Base-by-base conservation (phyloP, 2,888 invertebrate genomes). In the Adela reaumurella region DNA sequence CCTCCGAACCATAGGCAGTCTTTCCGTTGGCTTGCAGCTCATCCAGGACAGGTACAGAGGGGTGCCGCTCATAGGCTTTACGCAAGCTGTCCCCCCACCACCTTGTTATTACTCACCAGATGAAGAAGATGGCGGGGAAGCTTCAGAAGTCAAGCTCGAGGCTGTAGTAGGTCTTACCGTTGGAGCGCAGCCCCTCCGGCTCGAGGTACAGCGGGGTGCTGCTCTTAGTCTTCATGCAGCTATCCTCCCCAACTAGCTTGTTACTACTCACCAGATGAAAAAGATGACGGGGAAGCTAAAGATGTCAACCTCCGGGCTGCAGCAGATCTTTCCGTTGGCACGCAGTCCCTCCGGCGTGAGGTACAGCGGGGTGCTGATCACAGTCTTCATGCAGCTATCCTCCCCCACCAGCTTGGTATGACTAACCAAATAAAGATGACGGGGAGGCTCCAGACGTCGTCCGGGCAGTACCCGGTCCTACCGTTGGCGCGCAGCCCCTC, bases 281-380 rank as follows among this genome's bases (percentile, higher is more conserved):
- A 95, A 81, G 49, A 96, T 90, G 0, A 95, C 94, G 0, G 95
- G 95, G 51, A 95, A 70, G 63, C 94, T 94, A 95, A 95, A 96
- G 16, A 94, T 85, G 65, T 96, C 96, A 0, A 94, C 90, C 63
- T 89, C 85, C 43, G 82, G 83, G 0, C 87, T 88, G 58, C 92
- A 92, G 17, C 81, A 67, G 2, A 81, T 83, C 24, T 83, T 83
- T 28, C 81, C 81, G 46, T 85, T 83, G 0, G 85, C 85, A 42
- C 72, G 59, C 1, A 95, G 68, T 42, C 96, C 85, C 70, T 97
- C 97, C 0, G 96, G 97, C 0, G 96, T 96, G 42, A 93, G 84
- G 66, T 95, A 97, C 48, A 87, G 80, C 0, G 92, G 90, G 0
- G 97, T 97, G 1, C 97, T 97, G 65, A 95, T 96, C 64, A 92